Percentiles rank a stretch among this genome's conserved stretches.
These are phyloP conservation scores for Eristalis pertinax DNA, from an alignment of 2,888 invertebrate genomes.

Conservation along the genomic window DNA sequence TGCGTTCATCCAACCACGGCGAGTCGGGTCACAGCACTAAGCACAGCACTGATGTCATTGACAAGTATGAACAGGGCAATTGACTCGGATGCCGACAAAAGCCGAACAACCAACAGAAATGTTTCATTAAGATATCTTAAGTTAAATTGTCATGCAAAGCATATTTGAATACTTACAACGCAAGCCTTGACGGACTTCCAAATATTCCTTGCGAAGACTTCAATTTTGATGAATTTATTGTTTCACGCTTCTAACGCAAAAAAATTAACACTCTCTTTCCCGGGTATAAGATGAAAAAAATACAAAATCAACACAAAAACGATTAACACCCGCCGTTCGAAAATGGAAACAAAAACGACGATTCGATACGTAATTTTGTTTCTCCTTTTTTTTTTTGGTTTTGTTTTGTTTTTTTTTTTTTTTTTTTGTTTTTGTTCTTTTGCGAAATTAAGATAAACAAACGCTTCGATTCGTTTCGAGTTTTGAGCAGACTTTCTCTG, in stretches of 20 bases:
- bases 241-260: conserved; percentile 52
- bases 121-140: neutral
- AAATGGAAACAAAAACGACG: conserved; percentile 3
- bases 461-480: neutral
- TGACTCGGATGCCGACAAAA: neutral
- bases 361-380: neutral
- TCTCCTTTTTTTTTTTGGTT: neutral
- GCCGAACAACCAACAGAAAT: neutral
- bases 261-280: conserved; percentile 31
- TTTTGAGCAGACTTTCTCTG: conserved; percentile 35
- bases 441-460: neutral
- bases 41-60: neutral
- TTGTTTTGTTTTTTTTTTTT: neutral
- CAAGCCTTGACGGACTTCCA: conserved; percentile 83
- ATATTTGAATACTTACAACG: conserved; percentile 80
- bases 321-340: conserved; percentile 12
- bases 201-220: conserved; percentile 82
- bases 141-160: conserved; percentile 5
- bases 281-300: neutral
- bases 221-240: conserved; percentile 81
- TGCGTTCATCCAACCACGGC: neutral
- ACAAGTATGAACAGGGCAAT: neutral
- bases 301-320: neutral
- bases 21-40: neutral
- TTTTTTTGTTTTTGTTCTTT: neutral